Base-by-base conservation (phyloP, 2,888 invertebrate species). In the Metalampra italica region DNA sequence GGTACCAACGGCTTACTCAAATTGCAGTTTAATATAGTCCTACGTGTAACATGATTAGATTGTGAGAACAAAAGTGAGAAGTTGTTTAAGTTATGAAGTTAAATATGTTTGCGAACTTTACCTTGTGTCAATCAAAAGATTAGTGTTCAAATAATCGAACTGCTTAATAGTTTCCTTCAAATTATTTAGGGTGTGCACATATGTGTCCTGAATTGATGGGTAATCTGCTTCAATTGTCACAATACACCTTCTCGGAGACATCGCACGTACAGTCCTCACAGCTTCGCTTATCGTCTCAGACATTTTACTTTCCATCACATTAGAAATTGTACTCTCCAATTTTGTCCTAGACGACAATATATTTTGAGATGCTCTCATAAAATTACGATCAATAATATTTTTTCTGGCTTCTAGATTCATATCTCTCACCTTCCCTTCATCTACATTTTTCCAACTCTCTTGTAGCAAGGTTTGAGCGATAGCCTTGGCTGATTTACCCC, bases 401-500 rank as follows among this genome's bases (percentile, higher is more conserved):
- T 71, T 73, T 59, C 66, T 68, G 1, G 66, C 64, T 30, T 61
- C 90, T 57, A 73, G 57, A 46, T 79, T 68, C 51, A 80, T 62
- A 56, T 64, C 73, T 12, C 69, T 68, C 7, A 62, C 78, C 76
- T 72, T 82, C 7, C 71, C 73, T 47, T 78, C 82, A 0, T 86
- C 82, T 36, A 93, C 87, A 68, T 92, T 92, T 56, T 79, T 85
- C 47, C 90, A 71, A 34, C 90, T 92, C 60, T 93, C 92, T 37
- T 91, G 89, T 40, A 94, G 75, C 39, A 94, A 79, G 11, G 92
- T 91, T 54, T 91, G 91, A 57, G 92, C 93, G 53, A 96, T 96
- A 42, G 92, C 92, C 67, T 91, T 92, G 7, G 95, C 95, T 2
- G 95, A 95, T 88, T 93, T 95, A 45, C 94, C 95, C 64, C 93